Evolutionary conservation across 2,888 invertebrate species (phyloP).

Genomic region (Pammene fasciana): DNA sequence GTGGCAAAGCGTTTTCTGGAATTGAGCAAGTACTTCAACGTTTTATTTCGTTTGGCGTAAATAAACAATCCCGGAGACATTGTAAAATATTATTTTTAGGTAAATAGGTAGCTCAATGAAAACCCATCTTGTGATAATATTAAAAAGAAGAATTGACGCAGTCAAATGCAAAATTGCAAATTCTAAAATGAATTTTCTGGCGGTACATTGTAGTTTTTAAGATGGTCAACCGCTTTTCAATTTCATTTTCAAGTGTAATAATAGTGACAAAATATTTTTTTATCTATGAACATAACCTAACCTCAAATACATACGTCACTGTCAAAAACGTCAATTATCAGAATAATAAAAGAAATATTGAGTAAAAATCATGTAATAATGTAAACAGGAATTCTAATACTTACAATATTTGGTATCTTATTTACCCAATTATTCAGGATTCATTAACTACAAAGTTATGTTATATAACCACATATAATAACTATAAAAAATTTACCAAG

Average conservation of each 20-base stretch:
- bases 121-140: not conserved
- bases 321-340: not conserved
- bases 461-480: slow-evolving; percentile 19
- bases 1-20: slow-evolving; percentile 4
- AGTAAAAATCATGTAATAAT: not conserved
- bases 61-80: slow-evolving; percentile 8
- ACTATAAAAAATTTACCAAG: slow-evolving; percentile 26
- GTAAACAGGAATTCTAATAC: not conserved
- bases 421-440: not conserved
- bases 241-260: not conserved
- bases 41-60: slow-evolving; percentile 2
- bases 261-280: not conserved
- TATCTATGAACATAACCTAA: slow-evolving; percentile 18
- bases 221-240: not conserved
- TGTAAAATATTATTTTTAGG: not conserved
- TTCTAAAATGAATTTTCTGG: no score
- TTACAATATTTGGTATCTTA: not conserved
- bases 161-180: no score
- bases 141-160: slow-evolving; percentile 15
- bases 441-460: not conserved
- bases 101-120: no score
- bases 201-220: no score
- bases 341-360: not conserved
- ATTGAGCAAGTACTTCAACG: not conserved
- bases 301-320: not conserved